Evolutionary conservation across 1,140 invertebrate species (phyloP).

Genomic region (Teleopsis dalmanni): DNA sequence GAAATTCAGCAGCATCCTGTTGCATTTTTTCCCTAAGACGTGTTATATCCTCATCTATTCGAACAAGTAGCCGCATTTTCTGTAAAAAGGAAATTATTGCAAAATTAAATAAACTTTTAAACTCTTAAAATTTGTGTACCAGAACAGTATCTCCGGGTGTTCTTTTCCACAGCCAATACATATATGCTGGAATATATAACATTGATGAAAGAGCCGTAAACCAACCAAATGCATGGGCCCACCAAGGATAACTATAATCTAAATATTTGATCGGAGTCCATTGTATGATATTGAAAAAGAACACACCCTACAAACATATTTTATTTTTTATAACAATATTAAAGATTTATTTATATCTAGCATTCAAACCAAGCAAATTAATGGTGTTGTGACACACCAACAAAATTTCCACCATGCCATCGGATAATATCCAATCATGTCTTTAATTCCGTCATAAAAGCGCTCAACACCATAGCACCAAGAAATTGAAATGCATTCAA

Average conservation of each 20-base stretch:
- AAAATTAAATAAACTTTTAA: background rate
- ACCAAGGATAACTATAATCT: constrained; percentile 90
- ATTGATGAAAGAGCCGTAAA: constrained; percentile 93
- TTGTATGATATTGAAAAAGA: constrained; percentile 91
- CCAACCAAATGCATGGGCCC: constrained; percentile 92
- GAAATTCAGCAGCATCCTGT: constrained; percentile 44
- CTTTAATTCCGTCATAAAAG: constrained; percentile 94
- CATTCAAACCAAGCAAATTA: constrained; percentile 80
- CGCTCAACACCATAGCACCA: constrained; percentile 96
- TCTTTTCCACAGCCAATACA: constrained; percentile 73
- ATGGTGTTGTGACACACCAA: constrained; percentile 88
- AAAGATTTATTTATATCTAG: background rate
- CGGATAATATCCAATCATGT: constrained; percentile 98
- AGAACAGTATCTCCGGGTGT: constrained; percentile 77
- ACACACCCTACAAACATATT: constrained; percentile 68
- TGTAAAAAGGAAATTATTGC: constrained; percentile 43
- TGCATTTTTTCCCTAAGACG: constrained; percentile 68
- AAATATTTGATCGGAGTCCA: constrained; percentile 91
- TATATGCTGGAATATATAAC: constrained; percentile 92
- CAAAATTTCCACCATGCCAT: constrained; percentile 96
- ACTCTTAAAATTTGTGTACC: too few relatives aligned
- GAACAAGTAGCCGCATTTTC: constrained; percentile 73
- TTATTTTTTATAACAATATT: background rate
- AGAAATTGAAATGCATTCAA: constrained; percentile 95
- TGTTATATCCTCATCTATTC: constrained; percentile 73